A percentile compares a stretch with the other conserved stretches of the same genome.
Evolutionary conservation across 2,113 vertebrate genomes (phyloP).

Genomic region (Toxostoma redivivum): DNA sequence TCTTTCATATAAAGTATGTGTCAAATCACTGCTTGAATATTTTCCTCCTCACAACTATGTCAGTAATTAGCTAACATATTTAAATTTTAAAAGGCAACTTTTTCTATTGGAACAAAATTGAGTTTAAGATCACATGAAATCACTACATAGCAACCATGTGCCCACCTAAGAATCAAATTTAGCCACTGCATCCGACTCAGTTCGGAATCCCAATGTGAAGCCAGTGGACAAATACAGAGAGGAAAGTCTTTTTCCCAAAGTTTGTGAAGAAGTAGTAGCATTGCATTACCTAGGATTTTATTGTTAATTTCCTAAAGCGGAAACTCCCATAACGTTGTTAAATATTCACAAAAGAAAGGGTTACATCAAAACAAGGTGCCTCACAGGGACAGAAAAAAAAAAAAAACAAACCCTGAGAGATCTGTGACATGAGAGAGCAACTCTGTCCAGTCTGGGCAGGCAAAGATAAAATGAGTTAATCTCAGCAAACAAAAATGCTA

Average conservation of each 20-base stretch:
- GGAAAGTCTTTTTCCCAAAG: background rate
- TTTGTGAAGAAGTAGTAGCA: background rate
- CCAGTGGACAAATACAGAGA: background rate
- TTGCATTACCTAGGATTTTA: background rate
- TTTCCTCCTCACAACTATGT: background rate
- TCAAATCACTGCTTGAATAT: background rate
- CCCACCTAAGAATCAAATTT: background rate
- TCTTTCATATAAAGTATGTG: background rate
- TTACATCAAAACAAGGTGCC: background rate
- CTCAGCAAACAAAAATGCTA: background rate
- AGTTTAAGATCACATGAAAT: background rate
- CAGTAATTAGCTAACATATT: background rate
- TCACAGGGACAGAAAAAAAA: background rate
- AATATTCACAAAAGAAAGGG: background rate
- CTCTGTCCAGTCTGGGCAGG: background rate
- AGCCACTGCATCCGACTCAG: background rate
- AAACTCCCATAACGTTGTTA: background rate
- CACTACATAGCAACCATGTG: background rate
- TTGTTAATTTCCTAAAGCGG: background rate
- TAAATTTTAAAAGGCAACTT: background rate
- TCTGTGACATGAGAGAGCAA: background rate
- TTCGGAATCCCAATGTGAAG: background rate
- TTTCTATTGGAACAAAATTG: background rate
- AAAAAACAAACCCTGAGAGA: no score
- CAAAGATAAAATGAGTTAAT: background rate